phyloP scores from a whole-genome alignment of 2,888 invertebrate species.

The Melipona beecheii region DNA sequence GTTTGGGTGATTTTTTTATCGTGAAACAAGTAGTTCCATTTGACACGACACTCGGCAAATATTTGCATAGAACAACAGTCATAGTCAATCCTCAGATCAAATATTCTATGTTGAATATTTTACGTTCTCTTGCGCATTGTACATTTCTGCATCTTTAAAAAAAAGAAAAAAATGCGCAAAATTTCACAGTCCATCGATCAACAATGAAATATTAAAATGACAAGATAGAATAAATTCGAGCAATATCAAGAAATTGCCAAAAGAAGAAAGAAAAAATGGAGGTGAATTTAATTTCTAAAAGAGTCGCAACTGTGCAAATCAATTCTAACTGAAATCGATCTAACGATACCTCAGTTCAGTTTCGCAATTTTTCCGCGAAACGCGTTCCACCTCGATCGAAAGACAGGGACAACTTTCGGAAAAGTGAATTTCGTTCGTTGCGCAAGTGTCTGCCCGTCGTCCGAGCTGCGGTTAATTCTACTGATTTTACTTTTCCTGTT shows the following conservation, averaged over 20 bases:
- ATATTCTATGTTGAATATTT: too few species aligned
- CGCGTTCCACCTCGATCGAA: neutral
- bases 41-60: too few species aligned
- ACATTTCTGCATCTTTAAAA: too few species aligned
- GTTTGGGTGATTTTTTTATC: neutral
- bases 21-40: neutral
- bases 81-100: too few species aligned
- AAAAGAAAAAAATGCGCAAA: too few species aligned
- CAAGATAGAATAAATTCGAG: neutral
- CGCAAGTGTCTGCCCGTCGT: neutral
- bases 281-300: neutral
- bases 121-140: too few species aligned
- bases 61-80: too few species aligned
- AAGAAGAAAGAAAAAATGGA: neutral
- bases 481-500: conserved; percentile 41
- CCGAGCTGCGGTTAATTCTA: conserved; percentile 7
- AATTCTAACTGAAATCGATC: neutral
- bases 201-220: too few species aligned
- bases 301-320: neutral
- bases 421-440: conserved; percentile 21
- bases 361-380: neutral
- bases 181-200: too few species aligned
- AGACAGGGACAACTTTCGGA: neutral
- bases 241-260: neutral
- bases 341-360: neutral